Evolutionary conservation across 2,113 vertebrate species (phyloP), one percentile per base, ranked within the genome.

Genomic region (Acrocephalus kingi): DNA sequence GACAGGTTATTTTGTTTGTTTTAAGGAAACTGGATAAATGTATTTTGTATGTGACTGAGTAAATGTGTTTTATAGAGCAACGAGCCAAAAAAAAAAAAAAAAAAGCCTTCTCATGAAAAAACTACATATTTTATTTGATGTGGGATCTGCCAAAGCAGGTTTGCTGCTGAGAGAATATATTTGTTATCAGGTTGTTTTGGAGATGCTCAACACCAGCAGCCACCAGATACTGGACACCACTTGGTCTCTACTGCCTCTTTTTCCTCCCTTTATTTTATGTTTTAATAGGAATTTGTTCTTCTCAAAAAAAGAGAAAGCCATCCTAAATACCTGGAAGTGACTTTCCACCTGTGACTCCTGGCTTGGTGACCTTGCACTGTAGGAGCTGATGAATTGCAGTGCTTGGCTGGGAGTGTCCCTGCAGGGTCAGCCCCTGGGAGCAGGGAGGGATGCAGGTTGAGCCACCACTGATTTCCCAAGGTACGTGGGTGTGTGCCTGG

Each of bases 1-100:
- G 73, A 97, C 94, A 97, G 92, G 96, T 96, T 96, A 97, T 93
- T 97, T 96, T 94, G 68, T 88, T 95, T 94, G 86, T 91, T 95
- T 96, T 93, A 95, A 94, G 79, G 91, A 71, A 96, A 90, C 56
- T 28, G 91, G 93, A 89, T 92, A 62, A 84, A 92, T 82, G 75
- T 93, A 92, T 93, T 82, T 93, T 77, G 74, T 92, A 73, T 94
- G 75, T 86, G 66, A 91, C 76, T 64, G 89, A 67, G 43, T 87
- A 94, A 96, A 93, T 87, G 83, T 87, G 76, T 58, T 83, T 90
- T 74, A 67, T 24, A 49, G 43, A 82, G 76, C 83, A 86, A 15
- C 0, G 69, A 96, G 93, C 74, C 69, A 92, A 94, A 89, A 80
- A 30, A 73, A 54, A 54, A 54, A 54, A 52, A 22, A 81, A 69